These are phyloP conservation scores for Boleophthalmus pectinirostris DNA, from an alignment of 2,113 vertebrate genomes.

Conservation along the genomic window DNA sequence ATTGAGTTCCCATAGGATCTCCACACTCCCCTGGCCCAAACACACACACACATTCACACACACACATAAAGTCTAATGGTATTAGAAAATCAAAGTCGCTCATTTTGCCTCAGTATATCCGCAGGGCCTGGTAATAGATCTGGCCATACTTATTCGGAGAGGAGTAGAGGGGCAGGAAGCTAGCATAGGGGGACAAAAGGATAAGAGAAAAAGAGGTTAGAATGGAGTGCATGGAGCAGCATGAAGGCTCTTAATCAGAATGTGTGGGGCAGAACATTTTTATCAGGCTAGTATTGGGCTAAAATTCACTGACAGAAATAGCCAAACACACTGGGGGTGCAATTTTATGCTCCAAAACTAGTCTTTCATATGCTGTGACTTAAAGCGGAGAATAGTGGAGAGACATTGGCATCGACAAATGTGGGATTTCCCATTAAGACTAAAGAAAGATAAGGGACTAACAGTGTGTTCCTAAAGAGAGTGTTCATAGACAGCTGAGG, in stretches of 20 bases:
- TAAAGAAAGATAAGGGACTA: conserved; percentile 14
- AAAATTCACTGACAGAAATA: conserved; percentile 33
- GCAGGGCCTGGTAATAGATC: conserved; percentile 78
- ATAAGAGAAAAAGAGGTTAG: conserved; percentile 35
- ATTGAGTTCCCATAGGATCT: conserved; percentile 85
- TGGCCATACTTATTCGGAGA: conserved; percentile 61
- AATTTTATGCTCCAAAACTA: conserved; percentile 24
- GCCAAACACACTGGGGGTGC: conserved; percentile 36
- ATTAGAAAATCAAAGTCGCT: conserved; percentile 96
- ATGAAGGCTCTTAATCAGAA: conserved; percentile 56
- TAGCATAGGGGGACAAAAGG: conserved; percentile 17
- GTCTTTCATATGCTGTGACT: conserved; percentile 35
- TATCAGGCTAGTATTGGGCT: conserved; percentile 39
- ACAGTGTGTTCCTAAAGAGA: conserved; percentile 5
- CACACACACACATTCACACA: conserved; percentile 11
- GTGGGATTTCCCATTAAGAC: neutral
- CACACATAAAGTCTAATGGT: conserved; percentile 80
- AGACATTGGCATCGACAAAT: conserved; percentile 6
- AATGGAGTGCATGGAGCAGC: conserved; percentile 35
- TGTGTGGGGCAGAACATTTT: conserved; percentile 43
- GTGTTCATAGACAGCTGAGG: neutral
- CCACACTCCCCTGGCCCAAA: conserved; percentile 39
- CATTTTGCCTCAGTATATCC: conserved; percentile 81
- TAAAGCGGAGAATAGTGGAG: conserved; percentile 5
- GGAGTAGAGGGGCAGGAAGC: conserved; percentile 30